Conservation (phyloP, 1,140 invertebrate genomes). For the Argopecten irradians region DNA sequence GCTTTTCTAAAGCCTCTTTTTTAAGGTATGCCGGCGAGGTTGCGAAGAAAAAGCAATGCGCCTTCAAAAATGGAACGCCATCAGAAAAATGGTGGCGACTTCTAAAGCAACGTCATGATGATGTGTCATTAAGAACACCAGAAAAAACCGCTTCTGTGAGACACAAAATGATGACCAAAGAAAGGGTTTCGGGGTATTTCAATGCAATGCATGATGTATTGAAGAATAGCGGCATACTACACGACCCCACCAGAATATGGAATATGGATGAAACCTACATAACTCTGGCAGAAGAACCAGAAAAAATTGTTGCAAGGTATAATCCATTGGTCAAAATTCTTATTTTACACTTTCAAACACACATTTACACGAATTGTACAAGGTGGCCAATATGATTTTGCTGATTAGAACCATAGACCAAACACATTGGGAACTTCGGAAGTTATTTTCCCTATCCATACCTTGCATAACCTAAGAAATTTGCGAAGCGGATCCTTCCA, state of each 20-base stretch:
- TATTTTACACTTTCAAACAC: too few relatives aligned
- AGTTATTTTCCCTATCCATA: too few relatives aligned
- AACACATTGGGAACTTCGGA: too few relatives aligned
- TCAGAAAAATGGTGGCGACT: constrained; percentile 41
- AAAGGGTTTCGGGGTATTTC: not conserved
- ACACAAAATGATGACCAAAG: constrained; percentile 3
- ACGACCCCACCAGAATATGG: constrained; percentile 24
- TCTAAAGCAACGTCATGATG: not conserved
- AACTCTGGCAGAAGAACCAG: not conserved
- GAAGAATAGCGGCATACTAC: not conserved
- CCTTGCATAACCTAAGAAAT: too few relatives aligned
- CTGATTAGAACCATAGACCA: too few relatives aligned
- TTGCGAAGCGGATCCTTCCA: too few relatives aligned
- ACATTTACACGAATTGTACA: too few relatives aligned
- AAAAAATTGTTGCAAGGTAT: not conserved
- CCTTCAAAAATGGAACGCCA: constrained; percentile 29
- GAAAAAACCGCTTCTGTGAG: constrained; percentile 26
- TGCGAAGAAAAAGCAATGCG: not conserved
- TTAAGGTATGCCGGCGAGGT: constrained; percentile 13
- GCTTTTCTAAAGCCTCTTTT: not conserved
- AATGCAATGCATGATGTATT: not conserved
- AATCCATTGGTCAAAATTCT: too few relatives aligned
- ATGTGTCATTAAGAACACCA: not conserved
- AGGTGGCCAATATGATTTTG: too few relatives aligned
- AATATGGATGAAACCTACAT: constrained; percentile 39